Evolutionary conservation across 1,140 invertebrate species (phyloP), one percentile per base, ranked within the genome.

Genomic region (Wasmannia auropunctata): DNA sequence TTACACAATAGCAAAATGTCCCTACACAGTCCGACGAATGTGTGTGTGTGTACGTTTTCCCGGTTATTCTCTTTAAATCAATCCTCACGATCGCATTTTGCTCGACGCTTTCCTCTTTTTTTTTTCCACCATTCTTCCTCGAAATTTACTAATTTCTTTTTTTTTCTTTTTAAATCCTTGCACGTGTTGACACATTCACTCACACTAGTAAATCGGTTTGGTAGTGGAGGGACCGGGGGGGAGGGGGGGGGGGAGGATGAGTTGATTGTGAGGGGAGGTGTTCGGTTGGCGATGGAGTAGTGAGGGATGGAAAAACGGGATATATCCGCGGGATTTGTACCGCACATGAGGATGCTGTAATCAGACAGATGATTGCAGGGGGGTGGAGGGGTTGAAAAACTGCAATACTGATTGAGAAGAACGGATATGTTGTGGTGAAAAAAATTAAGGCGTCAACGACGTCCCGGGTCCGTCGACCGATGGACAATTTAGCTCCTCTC

Each of bases 1-100:
- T 94, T 94, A 94, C 93, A 94, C 93, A 94, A 95, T 95, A 94
- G 94, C 92, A 94, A 95, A 92, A 93, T 95, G 94, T 94, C 93
- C 93, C 94, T 94, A 93, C 94, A 94, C 94, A 92, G 92, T 94
- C 92, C 94, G 93, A 94, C 93, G 92, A 94, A 94, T 93, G 93
- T 93, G 93, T 94, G 86, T 84, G 83, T 87, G 81, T 88, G 40
- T 43, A 90, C 85, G 46, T 72, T 90, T 90, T 88, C 88, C 86
- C 72, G 25, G 54, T 86, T 86, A 54, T 86, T 70, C 51, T 46
- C 49, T 69, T 79, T 79, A 81, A 83, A 56, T 79, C 79, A 72
- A 77, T 86, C 51, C 83, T 75, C 80, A 83, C 65, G 65, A 87
- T 93, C 93, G 93, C 92, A 77, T 76, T 90, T 93, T 93, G 90